phyloP scores from a whole-genome alignment of 2,888 invertebrate genomes.

The Adelphocoris suturalis region DNA sequence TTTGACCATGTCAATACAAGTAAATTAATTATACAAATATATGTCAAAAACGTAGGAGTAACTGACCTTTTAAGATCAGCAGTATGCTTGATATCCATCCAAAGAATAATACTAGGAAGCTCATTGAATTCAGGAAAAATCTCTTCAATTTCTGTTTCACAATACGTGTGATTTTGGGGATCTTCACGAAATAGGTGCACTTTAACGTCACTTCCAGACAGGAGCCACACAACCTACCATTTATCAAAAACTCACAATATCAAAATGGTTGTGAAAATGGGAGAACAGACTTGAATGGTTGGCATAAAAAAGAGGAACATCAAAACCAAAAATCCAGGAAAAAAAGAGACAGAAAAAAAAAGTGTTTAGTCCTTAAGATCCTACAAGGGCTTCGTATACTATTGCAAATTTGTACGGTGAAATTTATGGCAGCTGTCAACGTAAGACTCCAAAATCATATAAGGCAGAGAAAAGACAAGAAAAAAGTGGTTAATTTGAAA shows the following conservation, averaged over 20 bases:
- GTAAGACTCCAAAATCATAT: no score
- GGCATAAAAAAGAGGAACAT: no score
- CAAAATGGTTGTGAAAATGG: background rate
- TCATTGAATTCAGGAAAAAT: conserved; percentile 83
- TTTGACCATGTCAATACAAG: no score
- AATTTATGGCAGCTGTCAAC: no score
- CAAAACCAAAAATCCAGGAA: no score
- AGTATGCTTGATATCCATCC: conserved; percentile 81
- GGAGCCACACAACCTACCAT: conserved; percentile 82
- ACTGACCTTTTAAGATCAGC: conserved; percentile 79
- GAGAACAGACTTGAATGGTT: background rate
- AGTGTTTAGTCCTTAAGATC: no score
- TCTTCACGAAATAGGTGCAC: conserved; percentile 84
- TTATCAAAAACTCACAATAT: background rate
- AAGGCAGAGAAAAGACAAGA: no score
- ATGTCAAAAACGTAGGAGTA: background rate
- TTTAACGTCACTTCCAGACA: conserved; percentile 84
- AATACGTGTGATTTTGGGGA: conserved; percentile 81
- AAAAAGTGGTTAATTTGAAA: no score
- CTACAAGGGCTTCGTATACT: no score
- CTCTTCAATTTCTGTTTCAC: conserved; percentile 81
- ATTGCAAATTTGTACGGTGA: no score
- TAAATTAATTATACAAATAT: no score
- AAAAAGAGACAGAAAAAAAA: no score
- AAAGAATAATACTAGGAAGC: conserved; percentile 81